Evolutionary conservation across 2,797 vertebrate species (phyloP), one percentile per base, ranked within the genome.

Genomic region (Silurus aristotelis): DNA sequence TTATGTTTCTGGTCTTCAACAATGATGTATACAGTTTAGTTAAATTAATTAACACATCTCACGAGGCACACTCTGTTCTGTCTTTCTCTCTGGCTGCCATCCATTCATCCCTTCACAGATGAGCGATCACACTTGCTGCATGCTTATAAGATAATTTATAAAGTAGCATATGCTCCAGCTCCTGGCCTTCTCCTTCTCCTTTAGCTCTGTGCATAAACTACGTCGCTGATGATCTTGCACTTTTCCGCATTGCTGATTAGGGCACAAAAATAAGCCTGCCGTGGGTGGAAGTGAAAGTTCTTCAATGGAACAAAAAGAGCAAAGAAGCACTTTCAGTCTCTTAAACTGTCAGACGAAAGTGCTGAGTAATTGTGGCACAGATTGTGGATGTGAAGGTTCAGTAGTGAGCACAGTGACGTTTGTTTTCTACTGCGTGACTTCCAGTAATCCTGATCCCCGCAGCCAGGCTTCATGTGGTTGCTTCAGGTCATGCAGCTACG

Each of bases 171-270:
- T 52, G 43, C 48, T 82, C 83, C 22, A 76, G 73, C 46, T 43
- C 10, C 17, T 20, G 31, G 27, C 27, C 75, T 83, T 82, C 78
- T 73, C 46, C 81, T 46, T 38, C 79, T 86, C 64, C 52, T 72
- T 82, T 79, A 72, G 84, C 83, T 85, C 55, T 5, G 3, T 13
- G 17, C 63, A 75, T 80, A 76, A 86, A 87, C 60, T 61, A 76
- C 43, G 58, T 46, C 22, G 15, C 67, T 80, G 75, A 86, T 89
- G 89, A 89, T 48, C 38, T 76, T 78, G 84, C 89, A 81, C 71
- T 84, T 88, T 67, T 60, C 9, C 67, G 46, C 25, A 2, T 14
- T 83, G 22, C 27, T 31, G 76, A 19, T 19, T 61, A 67, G 27
- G 48, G 48, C 48, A 52, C 8, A 6, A 68, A 66, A 19, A 71